Evolutionary conservation across 2,113 vertebrate species (phyloP).

Genomic region (Elachura formosa): DNA sequence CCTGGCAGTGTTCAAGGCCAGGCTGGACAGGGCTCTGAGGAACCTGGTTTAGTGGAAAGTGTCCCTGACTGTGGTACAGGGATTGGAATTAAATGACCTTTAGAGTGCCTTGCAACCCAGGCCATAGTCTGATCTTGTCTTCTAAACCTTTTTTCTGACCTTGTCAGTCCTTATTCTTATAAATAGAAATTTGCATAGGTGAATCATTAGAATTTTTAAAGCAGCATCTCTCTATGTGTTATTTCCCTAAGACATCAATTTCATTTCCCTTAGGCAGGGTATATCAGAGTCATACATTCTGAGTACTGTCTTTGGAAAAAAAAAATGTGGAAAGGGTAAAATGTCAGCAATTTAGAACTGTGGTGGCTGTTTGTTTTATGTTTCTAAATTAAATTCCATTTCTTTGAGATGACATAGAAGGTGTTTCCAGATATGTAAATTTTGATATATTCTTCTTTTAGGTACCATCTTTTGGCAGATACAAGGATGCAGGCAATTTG

Average conservation of each 20-base stretch:
- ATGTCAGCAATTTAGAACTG: background rate
- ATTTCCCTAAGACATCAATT: background rate
- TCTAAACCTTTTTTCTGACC: background rate
- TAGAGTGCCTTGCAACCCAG: background rate
- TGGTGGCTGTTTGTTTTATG: background rate
- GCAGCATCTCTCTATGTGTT: background rate
- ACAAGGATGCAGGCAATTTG: background rate
- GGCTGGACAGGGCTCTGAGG: background rate
- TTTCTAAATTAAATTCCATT: background rate
- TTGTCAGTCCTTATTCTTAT: background rate
- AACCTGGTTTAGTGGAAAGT: background rate
- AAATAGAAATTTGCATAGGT: background rate
- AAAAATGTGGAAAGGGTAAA: background rate
- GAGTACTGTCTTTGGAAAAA: background rate
- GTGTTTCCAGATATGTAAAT: background rate
- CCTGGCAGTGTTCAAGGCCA: no score
- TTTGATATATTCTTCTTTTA: background rate
- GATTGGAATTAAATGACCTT: background rate
- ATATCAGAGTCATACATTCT: background rate
- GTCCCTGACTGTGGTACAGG: rapidly evolving
- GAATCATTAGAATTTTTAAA: background rate
- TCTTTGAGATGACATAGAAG: background rate
- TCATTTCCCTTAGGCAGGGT: background rate
- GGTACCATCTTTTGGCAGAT: background rate
- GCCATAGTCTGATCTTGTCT: no score